Evolutionary conservation across 2,888 invertebrate species (phyloP), one percentile per base, ranked within the genome.

Genomic region (Orthosia cruda): DNA sequence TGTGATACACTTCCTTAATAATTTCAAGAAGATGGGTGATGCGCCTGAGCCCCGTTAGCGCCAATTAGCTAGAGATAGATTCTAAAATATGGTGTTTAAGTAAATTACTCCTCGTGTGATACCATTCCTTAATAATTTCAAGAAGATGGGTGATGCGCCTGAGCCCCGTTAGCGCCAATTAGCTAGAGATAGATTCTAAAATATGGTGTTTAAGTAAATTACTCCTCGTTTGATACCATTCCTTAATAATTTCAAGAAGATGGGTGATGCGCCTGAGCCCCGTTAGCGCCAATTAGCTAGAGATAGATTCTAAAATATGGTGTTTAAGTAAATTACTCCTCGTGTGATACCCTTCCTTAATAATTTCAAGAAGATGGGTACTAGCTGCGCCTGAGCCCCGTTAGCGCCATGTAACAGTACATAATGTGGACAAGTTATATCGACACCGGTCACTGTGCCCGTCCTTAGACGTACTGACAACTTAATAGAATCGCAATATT

Each of bases 371-470:
- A 67, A 77, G 83, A 83, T 82, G 74, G 59, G 26, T 61, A 5
- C 74, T 71, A 70, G 76, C 72, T 78, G 78, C 78, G 80, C 75
- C 45, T 47, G 78, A 65, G 77, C 85, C 89, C 93, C 93, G 94
- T 93, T 93, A 93, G 89, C 90, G 89, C 74, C 76, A 86, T 82
- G 75, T 94, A 94, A 93, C 94, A 91, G 93, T 93, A 92, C 89
- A 87, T 90, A 91, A 90, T 90, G 87, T 87, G 89, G 81, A 85
- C 90, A 87, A 87, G 89, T 89, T 91, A 89, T 90, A 89, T 89
- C 89, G 89, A 89, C 90, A 89, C 84, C 77, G 82, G 81, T 80
- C 80, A 80, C 72, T 26, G 11, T 70, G 58, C 61, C 74, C 78
- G 77, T 86, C 75, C 81, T 86, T 84, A 77, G 62, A 69, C 45